Evolutionary conservation across 2,113 vertebrate genomes (phyloP), one percentile per base, ranked within the genome.

Genomic region (Ctenodactylus gundi): DNA sequence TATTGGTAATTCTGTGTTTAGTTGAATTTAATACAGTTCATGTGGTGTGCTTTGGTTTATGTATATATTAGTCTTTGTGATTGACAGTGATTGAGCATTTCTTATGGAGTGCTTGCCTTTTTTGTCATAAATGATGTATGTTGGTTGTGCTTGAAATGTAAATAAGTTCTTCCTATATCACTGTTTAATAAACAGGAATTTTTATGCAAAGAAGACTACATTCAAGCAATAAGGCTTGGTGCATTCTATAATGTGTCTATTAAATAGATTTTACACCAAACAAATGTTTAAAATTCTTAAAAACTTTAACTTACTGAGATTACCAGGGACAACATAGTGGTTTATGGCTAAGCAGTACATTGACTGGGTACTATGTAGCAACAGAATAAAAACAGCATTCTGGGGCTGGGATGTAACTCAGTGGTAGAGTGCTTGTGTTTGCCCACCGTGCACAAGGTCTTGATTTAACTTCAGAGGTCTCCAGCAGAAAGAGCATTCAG

Each of bases 71-170:
- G 97, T 97, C 97, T 93, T 75, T 94, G 70, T 99, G 99, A 99
- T 98, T 99, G 99, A 98, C 99, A 99, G 98, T 98, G 98, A 99
- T 98, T 97, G 98, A 99, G 97, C 98, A 98, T 98, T 98, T 98
- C 97, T 98, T 97, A 98, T 97, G 94, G 97, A 97, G 97, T 98
- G 98, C 98, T 98, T 99, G 98, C 97, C 98, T 98, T 99, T 98
- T 99, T 98, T 98, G 98, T 99, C 98, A 95, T 98, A 98, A 98
- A 98, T 98, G 98, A 99, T 99, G 97, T 98, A 98, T 99, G 98
- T 98, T 98, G 98, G 97, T 98, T 97, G 98, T 98, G 97, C 97
- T 98, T 98, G 98, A 98, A 98, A 98, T 96, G 97, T 98, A 99
- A 99, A 99, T 98, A 99, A 98, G 97, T 97, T 98, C 98, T 98